Base-by-base conservation (phyloP, 2,797 vertebrate species). In the Uromys caudimaculatus region DNA sequence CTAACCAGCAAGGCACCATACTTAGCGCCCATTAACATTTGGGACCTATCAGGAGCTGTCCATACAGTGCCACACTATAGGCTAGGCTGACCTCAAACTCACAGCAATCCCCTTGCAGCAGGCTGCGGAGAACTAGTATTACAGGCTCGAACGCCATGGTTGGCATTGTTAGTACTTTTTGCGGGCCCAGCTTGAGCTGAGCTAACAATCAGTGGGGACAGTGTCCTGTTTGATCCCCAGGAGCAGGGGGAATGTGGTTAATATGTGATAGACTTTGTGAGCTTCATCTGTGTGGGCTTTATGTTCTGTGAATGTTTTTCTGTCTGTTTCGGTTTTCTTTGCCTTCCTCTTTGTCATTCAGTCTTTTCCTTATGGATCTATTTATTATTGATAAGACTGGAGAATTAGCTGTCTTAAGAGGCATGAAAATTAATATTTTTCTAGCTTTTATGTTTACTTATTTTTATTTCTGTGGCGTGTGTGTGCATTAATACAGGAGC, bases 401-500 rank as follows among this genome's bases (percentile, higher is more conserved):
- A 95, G 92, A 89, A 84, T 89, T 93, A 77, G 44, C 14, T 91
- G 38, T 60, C 52, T 76, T 87, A 95, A 87, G 47, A 78, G 47
- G 14, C 7, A 69, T 92, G 50, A 71, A 67, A 92, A 81, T 23
- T 58, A 87, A 24, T 73, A 54, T 94, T 95, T 94, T 88, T 69
- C 35, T 82, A 89, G 56, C 86, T 92, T 73, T 95, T 64, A 79
- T 52, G 41, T 81, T 86, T 86, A 67, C 29, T 38, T 60, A 52
- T 56, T 75, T 86, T 52, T 71, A 38, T 47, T 85, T 27, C 27
- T 38, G 64, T 86, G 47, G 13, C 17, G 2, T 64, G 9, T 67
- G 32, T 50, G 32, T 85, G 12, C 8, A 54, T n/a, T 44, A 62
- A 17, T 41, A 44, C 24, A 64, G 27, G 56, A 44, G 41, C 60